Percentiles rank a stretch among this genome's conserved stretches.
Evolutionary conservation across 2,888 invertebrate species (phyloP).

Genomic region (Callinectes sapidus): DNA sequence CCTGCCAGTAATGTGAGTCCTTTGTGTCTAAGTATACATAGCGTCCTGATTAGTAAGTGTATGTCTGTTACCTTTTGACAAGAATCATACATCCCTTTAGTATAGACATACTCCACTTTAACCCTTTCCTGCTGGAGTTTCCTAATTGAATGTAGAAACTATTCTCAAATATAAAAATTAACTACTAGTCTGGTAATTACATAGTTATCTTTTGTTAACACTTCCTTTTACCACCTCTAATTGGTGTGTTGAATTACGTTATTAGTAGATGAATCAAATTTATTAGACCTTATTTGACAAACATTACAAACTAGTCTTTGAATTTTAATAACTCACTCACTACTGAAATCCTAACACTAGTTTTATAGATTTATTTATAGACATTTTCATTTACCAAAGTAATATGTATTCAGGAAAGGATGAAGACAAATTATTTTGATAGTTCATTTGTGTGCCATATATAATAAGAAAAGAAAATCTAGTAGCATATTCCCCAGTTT

Average conservation of each 20-base stretch:
- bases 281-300: neutral
- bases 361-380: neutral
- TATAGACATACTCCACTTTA: neutral
- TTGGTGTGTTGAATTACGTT: neutral
- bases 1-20: slow-evolving; percentile 1
- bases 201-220: no score
- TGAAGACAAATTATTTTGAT: neutral
- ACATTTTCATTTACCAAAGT: neutral
- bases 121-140: neutral
- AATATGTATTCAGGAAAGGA: neutral
- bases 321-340: neutral
- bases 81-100: neutral
- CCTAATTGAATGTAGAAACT: neutral
- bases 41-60: neutral
- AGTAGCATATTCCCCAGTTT: no score
- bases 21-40: neutral
- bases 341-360: neutral
- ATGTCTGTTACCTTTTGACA: neutral
- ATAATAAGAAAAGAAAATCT: no score
- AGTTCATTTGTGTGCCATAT: no score
- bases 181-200: neutral
- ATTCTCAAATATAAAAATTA: neutral
- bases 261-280: neutral
- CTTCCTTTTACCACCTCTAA: neutral
- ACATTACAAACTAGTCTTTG: neutral